Conservation (phyloP, 2,888 invertebrate genomes). For the Idaea biselata region DNA sequence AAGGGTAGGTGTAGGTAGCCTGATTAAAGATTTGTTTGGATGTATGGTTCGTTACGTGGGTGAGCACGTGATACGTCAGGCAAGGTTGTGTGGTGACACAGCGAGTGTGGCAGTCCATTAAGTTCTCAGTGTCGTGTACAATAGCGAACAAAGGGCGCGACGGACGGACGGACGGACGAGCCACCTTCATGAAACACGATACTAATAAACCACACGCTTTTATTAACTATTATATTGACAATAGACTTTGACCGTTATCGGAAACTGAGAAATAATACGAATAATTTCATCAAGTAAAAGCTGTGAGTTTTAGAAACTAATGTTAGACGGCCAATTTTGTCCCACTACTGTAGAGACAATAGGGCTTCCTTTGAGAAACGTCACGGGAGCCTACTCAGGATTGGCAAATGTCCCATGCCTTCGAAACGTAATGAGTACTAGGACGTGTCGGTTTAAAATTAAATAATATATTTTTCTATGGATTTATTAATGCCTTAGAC, state of each 20-base stretch:
- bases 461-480: too few relatives aligned
- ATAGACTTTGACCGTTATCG: conserved; percentile 1
- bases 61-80: conserved; percentile 1
- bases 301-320: too few relatives aligned
- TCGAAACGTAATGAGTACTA: too few relatives aligned
- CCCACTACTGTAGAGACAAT: too few relatives aligned
- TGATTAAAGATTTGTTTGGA: background rate
- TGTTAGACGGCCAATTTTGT: too few relatives aligned
- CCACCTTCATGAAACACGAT: conserved; percentile 54
- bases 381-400: too few relatives aligned
- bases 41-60: background rate
- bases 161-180: conserved; percentile 42
- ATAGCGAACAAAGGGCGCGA: conserved; percentile 55
- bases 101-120: conserved; percentile 67
- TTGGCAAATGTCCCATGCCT: too few relatives aligned
- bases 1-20: background rate
- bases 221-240: conserved; percentile 2
- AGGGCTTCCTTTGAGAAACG: too few relatives aligned
- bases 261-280: background rate
- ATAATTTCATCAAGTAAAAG: too few relatives aligned
- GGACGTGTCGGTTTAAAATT: too few relatives aligned
- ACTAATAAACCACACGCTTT: conserved; percentile 33
- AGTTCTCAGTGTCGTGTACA: conserved; percentile 68
- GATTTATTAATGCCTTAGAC: too few relatives aligned
- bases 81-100: conserved; percentile 27